Evolutionary conservation across 1,140 invertebrate genomes (phyloP).

Genomic region (Planococcus citri): DNA sequence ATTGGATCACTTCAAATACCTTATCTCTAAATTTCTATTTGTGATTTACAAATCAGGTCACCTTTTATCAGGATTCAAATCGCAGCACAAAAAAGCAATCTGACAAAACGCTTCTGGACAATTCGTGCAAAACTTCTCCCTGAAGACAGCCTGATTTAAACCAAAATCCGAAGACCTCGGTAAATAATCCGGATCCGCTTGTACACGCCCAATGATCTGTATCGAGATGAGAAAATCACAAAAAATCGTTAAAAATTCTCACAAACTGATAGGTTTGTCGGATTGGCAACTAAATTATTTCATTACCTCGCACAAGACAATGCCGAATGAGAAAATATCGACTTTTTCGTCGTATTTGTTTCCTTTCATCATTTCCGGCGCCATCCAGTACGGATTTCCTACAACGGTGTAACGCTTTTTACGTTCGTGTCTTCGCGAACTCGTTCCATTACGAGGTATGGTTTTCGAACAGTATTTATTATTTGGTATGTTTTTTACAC

Average conservation of each 20-base stretch:
- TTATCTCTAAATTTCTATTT: too few relatives aligned
- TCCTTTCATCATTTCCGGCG: slow-evolving; percentile 94
- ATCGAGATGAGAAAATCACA: too few relatives aligned
- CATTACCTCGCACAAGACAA: slow-evolving; percentile 84
- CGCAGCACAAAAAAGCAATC: slow-evolving; percentile 76
- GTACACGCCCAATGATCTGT: slow-evolving; percentile 80
- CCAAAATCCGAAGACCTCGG: slow-evolving; percentile 83
- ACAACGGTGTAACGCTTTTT: slow-evolving; percentile 67
- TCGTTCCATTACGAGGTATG: slow-evolving; percentile 28
- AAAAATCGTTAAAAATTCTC: slow-evolving; percentile 13
- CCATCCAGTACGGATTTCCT: slow-evolving; percentile 97
- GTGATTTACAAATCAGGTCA: slow-evolving; percentile 29
- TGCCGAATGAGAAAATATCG: slow-evolving; percentile 93
- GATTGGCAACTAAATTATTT: too few relatives aligned
- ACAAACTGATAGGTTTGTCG: neutral
- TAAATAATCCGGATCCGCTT: slow-evolving; percentile 83
- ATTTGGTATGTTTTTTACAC: slow-evolving; percentile 3
- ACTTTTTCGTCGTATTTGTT: slow-evolving; percentile 94
- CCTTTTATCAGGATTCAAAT: slow-evolving; percentile 74
- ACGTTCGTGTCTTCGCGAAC: slow-evolving; percentile 42
- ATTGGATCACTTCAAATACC: too few relatives aligned
- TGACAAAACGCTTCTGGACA: slow-evolving; percentile 79
- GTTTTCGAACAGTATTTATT: slow-evolving; percentile 31
- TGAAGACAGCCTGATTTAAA: slow-evolving; percentile 72
- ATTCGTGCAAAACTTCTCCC: slow-evolving; percentile 72